A percentile compares a stretch with the other conserved stretches of the same genome.
Conservation (phyloP, 30 jellyfish, hydroid and myxozoan genomes). For the Aurelia coerulea region DNA sequence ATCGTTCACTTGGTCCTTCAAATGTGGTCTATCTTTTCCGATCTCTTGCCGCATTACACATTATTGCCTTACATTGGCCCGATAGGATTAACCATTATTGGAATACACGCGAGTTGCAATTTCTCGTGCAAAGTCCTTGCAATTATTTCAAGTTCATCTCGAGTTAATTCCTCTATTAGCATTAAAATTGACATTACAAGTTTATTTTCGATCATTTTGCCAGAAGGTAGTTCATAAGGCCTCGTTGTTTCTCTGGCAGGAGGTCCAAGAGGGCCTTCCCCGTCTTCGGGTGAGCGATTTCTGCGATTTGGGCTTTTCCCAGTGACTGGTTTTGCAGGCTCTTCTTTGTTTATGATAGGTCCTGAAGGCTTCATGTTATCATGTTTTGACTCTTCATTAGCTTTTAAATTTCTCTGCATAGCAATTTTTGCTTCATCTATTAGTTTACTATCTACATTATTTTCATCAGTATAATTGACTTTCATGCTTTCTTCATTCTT, state of each 20-base stretch:
- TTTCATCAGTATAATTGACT: not conserved
- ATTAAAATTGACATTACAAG: constrained; percentile 76
- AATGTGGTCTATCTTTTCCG: no score
- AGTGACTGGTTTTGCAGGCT: not conserved
- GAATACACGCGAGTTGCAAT: constrained; percentile 93
- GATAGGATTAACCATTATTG: constrained; percentile 92
- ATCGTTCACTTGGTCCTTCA: no score
- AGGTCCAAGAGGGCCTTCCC: constrained; percentile 69
- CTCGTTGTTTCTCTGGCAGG: constrained; percentile 26
- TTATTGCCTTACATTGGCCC: constrained; percentile 42
- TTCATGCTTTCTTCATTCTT: not conserved
- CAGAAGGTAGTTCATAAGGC: constrained; percentile 61
- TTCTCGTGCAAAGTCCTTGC: constrained; percentile 93
- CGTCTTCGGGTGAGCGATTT: constrained; percentile 53
- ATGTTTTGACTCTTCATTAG: not conserved
- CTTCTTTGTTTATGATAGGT: not conserved
- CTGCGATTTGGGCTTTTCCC: not conserved
- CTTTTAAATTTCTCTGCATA: not conserved
- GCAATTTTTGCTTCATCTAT: not conserved
- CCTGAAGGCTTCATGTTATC: not conserved
- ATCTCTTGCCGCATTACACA: not conserved
- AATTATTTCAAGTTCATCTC: constrained; percentile 94
- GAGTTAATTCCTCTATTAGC: constrained; percentile 79
- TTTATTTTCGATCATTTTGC: constrained; percentile 81
- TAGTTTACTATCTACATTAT: not conserved